Percentiles rank a stretch among this genome's conserved stretches.
Conservation (phyloP, 2,888 invertebrate species). For the Oscheius sp. region DNA sequence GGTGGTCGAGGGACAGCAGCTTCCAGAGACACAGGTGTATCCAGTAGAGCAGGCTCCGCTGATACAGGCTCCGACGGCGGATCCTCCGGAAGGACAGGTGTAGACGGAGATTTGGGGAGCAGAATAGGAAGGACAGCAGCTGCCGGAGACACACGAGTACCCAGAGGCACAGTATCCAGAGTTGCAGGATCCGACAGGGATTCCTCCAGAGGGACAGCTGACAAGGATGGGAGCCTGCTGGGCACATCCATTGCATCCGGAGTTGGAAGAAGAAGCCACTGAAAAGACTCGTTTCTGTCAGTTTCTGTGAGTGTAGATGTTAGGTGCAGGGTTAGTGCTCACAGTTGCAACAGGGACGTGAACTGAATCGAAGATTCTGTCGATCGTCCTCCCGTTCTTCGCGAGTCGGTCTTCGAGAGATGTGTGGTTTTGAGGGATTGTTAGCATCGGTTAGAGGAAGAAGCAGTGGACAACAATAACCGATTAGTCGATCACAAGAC, state of each 20-base stretch:
- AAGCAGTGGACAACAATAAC: constrained; percentile 69
- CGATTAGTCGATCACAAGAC: constrained; percentile 62
- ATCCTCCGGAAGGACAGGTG: constrained; percentile 65
- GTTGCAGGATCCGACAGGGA: constrained; percentile 63
- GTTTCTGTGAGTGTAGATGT: neutral
- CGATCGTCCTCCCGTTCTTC: neutral
- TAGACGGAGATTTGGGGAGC: constrained; percentile 45
- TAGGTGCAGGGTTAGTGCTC: constrained; percentile 30
- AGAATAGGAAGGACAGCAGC: constrained; percentile 61
- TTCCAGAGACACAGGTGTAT: constrained; percentile 63
- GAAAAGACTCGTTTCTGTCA: neutral
- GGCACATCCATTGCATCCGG: constrained; percentile 58
- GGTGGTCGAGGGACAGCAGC: constrained; percentile 60
- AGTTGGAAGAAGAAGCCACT: neutral
- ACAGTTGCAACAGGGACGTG: constrained; percentile 30
- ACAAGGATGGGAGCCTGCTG: constrained; percentile 61
- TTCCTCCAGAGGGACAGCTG: constrained; percentile 64
- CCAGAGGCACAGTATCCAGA: constrained; percentile 66
- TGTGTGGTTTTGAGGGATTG: constrained; percentile 41
- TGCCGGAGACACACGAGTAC: constrained; percentile 64
- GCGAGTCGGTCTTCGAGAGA: constrained; percentile 27
- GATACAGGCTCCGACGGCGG: constrained; percentile 63
- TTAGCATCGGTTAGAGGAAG: constrained; percentile 63
- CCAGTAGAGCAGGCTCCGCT: constrained; percentile 65
- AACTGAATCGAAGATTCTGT: neutral